A percentile compares a stretch with the other conserved stretches of the same genome.
Evolutionary conservation across 2,113 vertebrate genomes (phyloP).

Genomic region (Melanotaenia duboulayi): DNA sequence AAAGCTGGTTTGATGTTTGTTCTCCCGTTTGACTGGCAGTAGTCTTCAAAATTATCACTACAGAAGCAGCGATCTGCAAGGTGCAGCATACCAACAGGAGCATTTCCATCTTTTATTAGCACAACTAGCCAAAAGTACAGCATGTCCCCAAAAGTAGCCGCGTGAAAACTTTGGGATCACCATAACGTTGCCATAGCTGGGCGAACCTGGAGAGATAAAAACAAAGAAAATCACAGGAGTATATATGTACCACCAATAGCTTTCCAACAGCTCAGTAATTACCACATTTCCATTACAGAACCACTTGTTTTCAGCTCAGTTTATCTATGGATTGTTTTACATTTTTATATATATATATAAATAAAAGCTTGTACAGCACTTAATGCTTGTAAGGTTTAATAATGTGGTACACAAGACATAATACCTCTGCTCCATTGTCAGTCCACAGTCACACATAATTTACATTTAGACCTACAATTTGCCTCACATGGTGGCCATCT

Average conservation of each 20-base stretch:
- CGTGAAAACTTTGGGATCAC: background rate
- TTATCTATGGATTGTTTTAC: slow-evolving; percentile 27
- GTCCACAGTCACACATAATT: slow-evolving; percentile 3
- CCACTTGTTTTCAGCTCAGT: background rate
- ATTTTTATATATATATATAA: too few relatives aligned
- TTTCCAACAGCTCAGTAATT: slow-evolving; percentile 36
- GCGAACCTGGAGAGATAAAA: too few relatives aligned
- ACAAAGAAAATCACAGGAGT: too few relatives aligned
- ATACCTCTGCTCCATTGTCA: slow-evolving; percentile 41
- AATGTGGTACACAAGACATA: background rate
- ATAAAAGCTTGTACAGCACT: slow-evolving; percentile 6
- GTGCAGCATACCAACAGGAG: background rate
- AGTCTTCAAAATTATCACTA: background rate
- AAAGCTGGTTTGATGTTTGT: background rate
- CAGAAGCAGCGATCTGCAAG: background rate
- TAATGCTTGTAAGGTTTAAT: slow-evolving; percentile 2
- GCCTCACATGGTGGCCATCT: slow-evolving; percentile 61
- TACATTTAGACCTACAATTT: slow-evolving; percentile 35
- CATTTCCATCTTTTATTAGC: background rate
- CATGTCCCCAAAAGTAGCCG: background rate
- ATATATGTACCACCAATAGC: background rate
- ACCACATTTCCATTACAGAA: slow-evolving; percentile 1
- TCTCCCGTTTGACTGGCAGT: background rate
- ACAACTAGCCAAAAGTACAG: background rate
- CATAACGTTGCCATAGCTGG: background rate